Conservation (phyloP, 2,888 invertebrate genomes). For the Netelia inedita region DNA sequence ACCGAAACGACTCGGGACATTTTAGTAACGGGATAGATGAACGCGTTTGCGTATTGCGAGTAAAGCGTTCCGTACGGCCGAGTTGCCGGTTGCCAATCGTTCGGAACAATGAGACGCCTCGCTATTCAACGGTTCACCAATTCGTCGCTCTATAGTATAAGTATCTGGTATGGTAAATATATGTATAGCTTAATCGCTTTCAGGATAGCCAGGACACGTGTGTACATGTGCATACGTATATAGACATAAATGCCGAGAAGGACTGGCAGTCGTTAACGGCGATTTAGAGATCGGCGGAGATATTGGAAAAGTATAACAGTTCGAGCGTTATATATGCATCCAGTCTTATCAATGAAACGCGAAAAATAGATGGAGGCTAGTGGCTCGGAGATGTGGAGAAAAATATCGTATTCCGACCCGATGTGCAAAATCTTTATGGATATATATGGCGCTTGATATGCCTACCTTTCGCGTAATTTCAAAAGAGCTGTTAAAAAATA, state of each 20-base stretch:
- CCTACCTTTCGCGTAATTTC: too few relatives aligned
- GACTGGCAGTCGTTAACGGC: too few relatives aligned
- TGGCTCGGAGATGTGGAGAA: too few relatives aligned
- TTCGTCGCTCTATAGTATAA: not conserved
- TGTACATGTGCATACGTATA: slow-evolving; percentile 2
- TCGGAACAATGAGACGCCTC: slow-evolving; percentile 28
- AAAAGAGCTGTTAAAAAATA: too few relatives aligned
- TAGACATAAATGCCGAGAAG: not conserved
- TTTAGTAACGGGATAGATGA: not conserved
- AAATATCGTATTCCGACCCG: too few relatives aligned
- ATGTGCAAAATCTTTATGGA: too few relatives aligned
- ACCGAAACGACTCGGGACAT: slow-evolving; percentile 6
- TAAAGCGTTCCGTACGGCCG: not conserved
- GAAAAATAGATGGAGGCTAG: too few relatives aligned
- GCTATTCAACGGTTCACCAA: slow-evolving; percentile 1
- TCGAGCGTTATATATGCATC: too few relatives aligned
- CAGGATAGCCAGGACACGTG: not conserved
- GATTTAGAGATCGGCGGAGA: too few relatives aligned
- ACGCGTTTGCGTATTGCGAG: not conserved
- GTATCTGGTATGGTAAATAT: not conserved
- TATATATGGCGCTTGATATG: too few relatives aligned
- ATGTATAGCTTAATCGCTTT: not conserved
- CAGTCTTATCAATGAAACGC: too few relatives aligned
- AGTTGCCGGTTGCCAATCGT: slow-evolving; percentile 22
- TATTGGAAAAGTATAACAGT: too few relatives aligned